Percentiles rank a stretch among this genome's conserved stretches.
phyloP scores from a whole-genome alignment of 2,113 vertebrate genomes.

The Suncus etruscus region DNA sequence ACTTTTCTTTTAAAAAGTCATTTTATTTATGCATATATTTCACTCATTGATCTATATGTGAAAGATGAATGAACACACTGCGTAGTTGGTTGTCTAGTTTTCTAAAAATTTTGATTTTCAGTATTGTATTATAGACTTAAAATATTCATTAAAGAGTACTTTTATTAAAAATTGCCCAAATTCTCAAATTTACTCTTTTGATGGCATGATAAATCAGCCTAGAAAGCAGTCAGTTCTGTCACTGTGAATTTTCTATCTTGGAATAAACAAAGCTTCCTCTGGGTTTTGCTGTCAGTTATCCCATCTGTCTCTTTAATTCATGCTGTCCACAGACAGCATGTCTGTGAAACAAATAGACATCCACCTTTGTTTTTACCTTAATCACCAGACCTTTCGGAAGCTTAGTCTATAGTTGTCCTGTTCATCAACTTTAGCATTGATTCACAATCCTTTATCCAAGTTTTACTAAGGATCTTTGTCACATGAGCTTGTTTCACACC shows the following conservation, averaged over 20 bases:
- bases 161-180: not conserved
- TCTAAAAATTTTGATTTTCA: constrained; percentile 44
- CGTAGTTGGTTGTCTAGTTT: not conserved
- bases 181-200: constrained; percentile 33
- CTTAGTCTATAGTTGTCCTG: not conserved
- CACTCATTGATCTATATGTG: not conserved
- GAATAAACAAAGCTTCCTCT: not conserved
- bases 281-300: not conserved
- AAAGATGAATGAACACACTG: not conserved
- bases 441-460: not conserved
- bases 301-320: not conserved
- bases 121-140: not conserved
- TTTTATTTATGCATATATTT: constrained; percentile 45
- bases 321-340: not conserved
- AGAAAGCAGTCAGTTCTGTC: not conserved
- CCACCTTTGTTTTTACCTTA: constrained; percentile 24
- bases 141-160: not conserved
- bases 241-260: not conserved
- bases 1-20: constrained; percentile 41
- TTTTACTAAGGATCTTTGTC: constrained; percentile 16
- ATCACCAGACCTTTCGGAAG: constrained; percentile 28
- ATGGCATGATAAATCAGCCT: not conserved
- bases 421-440: constrained; percentile 36
- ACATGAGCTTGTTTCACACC: constrained; percentile 40
- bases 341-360: not conserved